A percentile compares a stretch with the other conserved stretches of the same genome.
Evolutionary conservation across 2,888 invertebrate species (phyloP).

Genomic region (Melanotus villosus): DNA sequence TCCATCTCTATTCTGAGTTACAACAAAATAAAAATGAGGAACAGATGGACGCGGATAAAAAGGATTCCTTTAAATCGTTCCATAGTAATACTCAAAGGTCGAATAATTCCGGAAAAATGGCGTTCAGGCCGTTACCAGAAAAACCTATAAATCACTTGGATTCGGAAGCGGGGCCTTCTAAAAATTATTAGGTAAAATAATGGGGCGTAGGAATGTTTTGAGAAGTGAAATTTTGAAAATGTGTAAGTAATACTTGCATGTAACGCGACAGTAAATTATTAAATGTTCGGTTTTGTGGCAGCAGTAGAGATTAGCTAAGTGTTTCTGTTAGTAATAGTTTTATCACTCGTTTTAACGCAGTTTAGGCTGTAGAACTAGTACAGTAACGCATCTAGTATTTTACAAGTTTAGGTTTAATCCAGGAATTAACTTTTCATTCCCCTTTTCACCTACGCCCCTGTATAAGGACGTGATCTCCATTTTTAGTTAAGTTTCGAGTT

Average conservation of each 20-base stretch:
- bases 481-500: background rate
- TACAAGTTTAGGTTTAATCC: no score
- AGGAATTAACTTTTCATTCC: no score
- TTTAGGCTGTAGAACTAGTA: no score
- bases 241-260: no score
- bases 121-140: constrained; percentile 79
- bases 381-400: no score
- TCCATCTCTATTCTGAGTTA: constrained; percentile 72
- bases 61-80: constrained; percentile 51
- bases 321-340: no score
- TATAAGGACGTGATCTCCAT: constrained; percentile 25
- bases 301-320: no score
- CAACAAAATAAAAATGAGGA: constrained; percentile 65
- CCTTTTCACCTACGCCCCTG: no score
- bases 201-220: background rate
- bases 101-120: constrained; percentile 72
- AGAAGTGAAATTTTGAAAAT: background rate
- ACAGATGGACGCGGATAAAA: constrained; percentile 47
- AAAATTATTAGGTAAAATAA: constrained; percentile 11
- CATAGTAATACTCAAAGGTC: constrained; percentile 44
- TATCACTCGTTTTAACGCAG: no score
- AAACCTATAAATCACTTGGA: constrained; percentile 69
- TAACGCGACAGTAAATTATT: no score
- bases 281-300: no score
- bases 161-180: constrained; percentile 52